Base-by-base conservation (phyloP, 1,140 invertebrate genomes). In the Drosophila pseudoananassae region DNA sequence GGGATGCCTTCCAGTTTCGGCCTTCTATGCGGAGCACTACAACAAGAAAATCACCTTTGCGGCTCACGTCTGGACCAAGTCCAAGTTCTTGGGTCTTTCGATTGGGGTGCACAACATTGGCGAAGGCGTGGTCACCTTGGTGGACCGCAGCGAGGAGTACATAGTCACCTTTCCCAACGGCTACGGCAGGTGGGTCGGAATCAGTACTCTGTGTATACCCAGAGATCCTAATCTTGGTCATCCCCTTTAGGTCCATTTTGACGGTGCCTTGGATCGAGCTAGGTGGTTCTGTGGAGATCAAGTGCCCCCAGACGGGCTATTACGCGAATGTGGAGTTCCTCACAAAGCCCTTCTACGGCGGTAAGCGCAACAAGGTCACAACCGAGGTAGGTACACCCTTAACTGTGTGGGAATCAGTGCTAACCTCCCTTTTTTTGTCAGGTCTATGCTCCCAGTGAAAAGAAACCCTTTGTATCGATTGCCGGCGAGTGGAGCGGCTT, bases 181-280 rank as follows among this genome's bases (percentile, higher is more conserved):
- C 74, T 99, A 99, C 92, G 98, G 97, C 71, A 94, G 96, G 95
- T 95, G 66, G 66, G 47, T 31, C 33, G 12, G n/a, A 0, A 12
- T 20, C 3, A n/a, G 9, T 12, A 27, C 6, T 27, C 25, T 6
- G 20, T 46, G 23, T 4, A 23, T 7, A 46, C 43, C 4, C 14
- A 7, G 14, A 5, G 15, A 17, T 15, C 2, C 15, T 17, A 43
- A 43, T 3, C 6, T 15, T 4, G 14, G 0, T 15, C 10, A 29
- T n/a, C 4, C 15, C 49, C 78, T 66, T 78, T 73, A 96, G 97
- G 90, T 99, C 98, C 25, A 99, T 99, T 79, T 92, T 99, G 72
- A 98, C 98, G 29, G 95, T 98, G 46, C 98, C 98, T 1, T 99
- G 98, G 98, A 98, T 99, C 87, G 98, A 99, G 92, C 93, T 99